phyloP scores from a whole-genome alignment of 2,888 invertebrate species.

The Pyrrhosoma nymphula region DNA sequence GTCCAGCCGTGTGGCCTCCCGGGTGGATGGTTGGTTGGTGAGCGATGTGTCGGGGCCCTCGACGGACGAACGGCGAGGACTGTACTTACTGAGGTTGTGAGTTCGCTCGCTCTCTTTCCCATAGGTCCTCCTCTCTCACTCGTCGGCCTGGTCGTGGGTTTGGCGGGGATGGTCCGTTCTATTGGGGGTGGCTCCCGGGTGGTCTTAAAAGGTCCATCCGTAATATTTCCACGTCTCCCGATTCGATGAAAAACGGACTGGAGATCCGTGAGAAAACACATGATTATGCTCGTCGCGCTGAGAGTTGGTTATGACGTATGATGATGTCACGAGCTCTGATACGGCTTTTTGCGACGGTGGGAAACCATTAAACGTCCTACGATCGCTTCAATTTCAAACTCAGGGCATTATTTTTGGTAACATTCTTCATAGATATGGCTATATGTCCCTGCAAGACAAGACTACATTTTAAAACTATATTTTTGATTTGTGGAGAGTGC shows the following conservation, averaged over 20 bases:
- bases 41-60: neutral
- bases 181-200: conserved; percentile 8
- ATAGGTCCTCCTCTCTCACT: neutral
- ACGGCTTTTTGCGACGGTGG: neutral
- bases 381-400: neutral
- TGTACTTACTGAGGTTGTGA: neutral
- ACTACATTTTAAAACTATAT: too few species aligned
- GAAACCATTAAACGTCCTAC: neutral
- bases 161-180: neutral
- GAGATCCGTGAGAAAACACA: conserved; percentile 22
- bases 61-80: neutral
- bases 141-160: neutral
- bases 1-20: neutral
- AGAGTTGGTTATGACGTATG: neutral
- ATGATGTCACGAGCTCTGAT: neutral
- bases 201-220: conserved; percentile 35
- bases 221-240: neutral
- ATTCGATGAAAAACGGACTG: conserved; percentile 18
- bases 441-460: neutral
- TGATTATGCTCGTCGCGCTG: neutral
- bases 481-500: too few species aligned
- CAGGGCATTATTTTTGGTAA: neutral
- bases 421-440: neutral
- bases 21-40: neutral
- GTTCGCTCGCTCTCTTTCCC: neutral